Evolutionary conservation across 2,113 vertebrate species (phyloP), one percentile per base, ranked within the genome.

Genomic region (Prochilodus magdalenae): DNA sequence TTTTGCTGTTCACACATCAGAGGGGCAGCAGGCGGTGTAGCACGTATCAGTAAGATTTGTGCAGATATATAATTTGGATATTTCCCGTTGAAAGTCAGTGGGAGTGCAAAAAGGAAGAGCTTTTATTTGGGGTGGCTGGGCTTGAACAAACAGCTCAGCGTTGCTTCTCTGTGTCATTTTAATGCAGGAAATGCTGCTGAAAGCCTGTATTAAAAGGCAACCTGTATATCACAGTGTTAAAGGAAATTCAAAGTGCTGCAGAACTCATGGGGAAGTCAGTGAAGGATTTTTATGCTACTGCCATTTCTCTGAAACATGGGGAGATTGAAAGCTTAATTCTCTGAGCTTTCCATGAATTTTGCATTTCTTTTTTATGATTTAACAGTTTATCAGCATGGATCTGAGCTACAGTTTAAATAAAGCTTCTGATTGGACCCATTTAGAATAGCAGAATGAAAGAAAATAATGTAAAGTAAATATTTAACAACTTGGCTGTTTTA

Each of bases 91-190:
- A 69, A 65, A 75, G 59, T 22, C 55, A 63, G 79, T 75, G n/a
- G 71, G 75, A 79, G 80, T 75, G 29, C 57, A n/a, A 63, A 82
- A 22, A 69, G 71, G 81, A 73, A 63, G 80, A 82, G 76, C 63
- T 75, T 70, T 85, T 77, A 82, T 85, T 82, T 82, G 74, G 74
- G 26, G 63, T 77, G 60, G 83, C 66, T 24, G 75, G 73, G 57
- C 60, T 79, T 75, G 63, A 71, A 79, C 75, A 82, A 71, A 82
- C 59, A 67, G 36, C 36, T 26, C 51, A 59, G n/a, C 44, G 49
- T 65, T 8, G 51, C 76, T 73, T 78, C 65, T 76, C 80, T 70
- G 80, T 57, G 26, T 65, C 65, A 60, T 82, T 82, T 82, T 76
- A 82, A 75, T 60, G 27, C 63, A 75, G 26, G 62, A 13, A 30